These are phyloP conservation scores for Zalophus californianus DNA, from an alignment of 2,797 vertebrate genomes.

Conservation along the genomic window DNA sequence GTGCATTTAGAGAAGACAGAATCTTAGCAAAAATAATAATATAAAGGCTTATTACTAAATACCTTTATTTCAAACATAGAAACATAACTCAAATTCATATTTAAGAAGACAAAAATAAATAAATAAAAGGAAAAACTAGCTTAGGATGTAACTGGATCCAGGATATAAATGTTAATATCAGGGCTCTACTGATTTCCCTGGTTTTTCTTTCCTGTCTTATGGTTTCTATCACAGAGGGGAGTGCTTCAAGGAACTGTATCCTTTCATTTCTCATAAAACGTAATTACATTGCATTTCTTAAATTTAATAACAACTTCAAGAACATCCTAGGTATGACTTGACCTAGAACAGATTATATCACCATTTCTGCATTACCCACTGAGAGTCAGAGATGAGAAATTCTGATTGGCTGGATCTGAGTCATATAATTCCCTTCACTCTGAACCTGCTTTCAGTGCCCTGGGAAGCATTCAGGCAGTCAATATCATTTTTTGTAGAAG, in stretches of 20 bases:
- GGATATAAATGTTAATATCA: neutral
- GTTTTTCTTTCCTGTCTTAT: neutral
- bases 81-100: neutral
- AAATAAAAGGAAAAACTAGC: neutral
- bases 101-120: neutral
- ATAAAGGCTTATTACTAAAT: neutral
- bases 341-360: neutral
- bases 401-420: neutral
- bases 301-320: neutral
- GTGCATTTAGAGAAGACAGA: neutral
- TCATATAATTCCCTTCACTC: neutral
- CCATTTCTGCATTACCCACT: neutral
- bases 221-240: neutral
- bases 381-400: neutral
- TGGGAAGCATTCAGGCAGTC: neutral
- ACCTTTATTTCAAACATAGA: neutral
- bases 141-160: neutral
- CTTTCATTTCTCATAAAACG: neutral
- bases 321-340: neutral
- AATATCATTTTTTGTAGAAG: neutral
- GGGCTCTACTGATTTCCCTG: neutral
- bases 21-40: neutral
- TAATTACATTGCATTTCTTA: neutral
- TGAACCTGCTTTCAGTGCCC: neutral
- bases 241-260: neutral